phyloP scores from a whole-genome alignment of 2,797 vertebrate genomes.

The Sebastes variabilis region DNA sequence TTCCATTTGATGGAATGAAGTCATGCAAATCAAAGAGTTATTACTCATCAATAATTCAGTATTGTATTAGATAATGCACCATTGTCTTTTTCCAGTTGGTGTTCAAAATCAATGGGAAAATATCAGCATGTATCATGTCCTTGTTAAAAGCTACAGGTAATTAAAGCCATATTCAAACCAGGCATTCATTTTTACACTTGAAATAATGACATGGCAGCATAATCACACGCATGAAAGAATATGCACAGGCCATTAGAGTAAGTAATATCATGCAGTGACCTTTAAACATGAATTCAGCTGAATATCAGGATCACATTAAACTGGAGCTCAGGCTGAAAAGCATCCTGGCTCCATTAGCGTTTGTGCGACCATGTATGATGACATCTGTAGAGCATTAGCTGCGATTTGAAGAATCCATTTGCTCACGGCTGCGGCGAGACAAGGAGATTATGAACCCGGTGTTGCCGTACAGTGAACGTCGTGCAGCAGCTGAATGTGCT shows the following conservation, averaged over 20 bases:
- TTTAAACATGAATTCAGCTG: constrained; percentile 33
- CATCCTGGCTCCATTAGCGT: constrained; percentile 35
- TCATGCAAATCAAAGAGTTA: not conserved
- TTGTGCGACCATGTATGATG: constrained; percentile 25
- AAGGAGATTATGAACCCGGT: constrained; percentile 34
- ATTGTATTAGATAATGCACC: not conserved
- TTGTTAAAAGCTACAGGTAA: not conserved
- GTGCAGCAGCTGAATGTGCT: constrained; percentile 4
- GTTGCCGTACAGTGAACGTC: not conserved
- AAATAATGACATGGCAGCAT: not conserved
- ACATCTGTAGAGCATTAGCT: constrained; percentile 42
- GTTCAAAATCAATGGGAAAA: not conserved
- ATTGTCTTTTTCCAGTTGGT: not conserved
- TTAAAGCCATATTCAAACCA: not conserved
- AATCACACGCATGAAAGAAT: not conserved
- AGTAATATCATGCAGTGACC: constrained; percentile 22
- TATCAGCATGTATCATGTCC: not conserved
- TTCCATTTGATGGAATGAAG: not conserved
- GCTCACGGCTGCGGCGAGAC: constrained; percentile 24
- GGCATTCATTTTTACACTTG: not conserved
- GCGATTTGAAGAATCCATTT: constrained; percentile 52
- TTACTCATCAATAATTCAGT: not conserved
- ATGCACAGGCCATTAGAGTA: not conserved
- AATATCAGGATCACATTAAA: constrained; percentile 40
- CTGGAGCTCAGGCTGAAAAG: constrained; percentile 9